phyloP scores from a whole-genome alignment of 1,140 invertebrate genomes.

The Littorina saxatilis region DNA sequence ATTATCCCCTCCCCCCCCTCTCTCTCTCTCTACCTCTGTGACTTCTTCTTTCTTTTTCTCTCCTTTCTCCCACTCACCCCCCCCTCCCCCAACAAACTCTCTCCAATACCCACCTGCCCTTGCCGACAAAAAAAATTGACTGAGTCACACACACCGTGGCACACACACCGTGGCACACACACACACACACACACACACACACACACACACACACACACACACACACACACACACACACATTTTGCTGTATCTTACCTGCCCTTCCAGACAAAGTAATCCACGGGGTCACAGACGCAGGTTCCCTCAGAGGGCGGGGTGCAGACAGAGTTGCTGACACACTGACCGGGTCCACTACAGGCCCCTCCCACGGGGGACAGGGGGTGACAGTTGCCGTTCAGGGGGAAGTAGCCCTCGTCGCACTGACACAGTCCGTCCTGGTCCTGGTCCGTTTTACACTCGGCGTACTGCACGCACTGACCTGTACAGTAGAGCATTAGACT shows the following conservation, averaged over 20 bases:
- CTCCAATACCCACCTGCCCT: too few species aligned
- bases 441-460: slow-evolving; percentile 33
- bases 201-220: too few species aligned
- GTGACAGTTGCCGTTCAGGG: slow-evolving; percentile 26
- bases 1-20: too few species aligned
- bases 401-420: slow-evolving; percentile 35
- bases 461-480: slow-evolving; percentile 41
- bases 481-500: neutral
- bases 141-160: too few species aligned
- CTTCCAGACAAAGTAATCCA: slow-evolving; percentile 27
- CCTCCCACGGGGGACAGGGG: slow-evolving; percentile 34
- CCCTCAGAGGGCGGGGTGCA: slow-evolving; percentile 33
- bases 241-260: slow-evolving; percentile 34
- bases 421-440: slow-evolving; percentile 1
- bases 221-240: too few species aligned
- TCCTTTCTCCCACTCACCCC: too few species aligned
- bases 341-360: slow-evolving; percentile 24
- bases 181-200: too few species aligned
- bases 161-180: too few species aligned
- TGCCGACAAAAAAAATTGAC: too few species aligned
- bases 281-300: slow-evolving; percentile 36
- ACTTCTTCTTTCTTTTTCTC: too few species aligned
- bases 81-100: too few species aligned
- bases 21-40: too few species aligned
- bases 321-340: slow-evolving; percentile 43